Conservation (phyloP, 2,888 invertebrate species). For the Limulus polyphemus region DNA sequence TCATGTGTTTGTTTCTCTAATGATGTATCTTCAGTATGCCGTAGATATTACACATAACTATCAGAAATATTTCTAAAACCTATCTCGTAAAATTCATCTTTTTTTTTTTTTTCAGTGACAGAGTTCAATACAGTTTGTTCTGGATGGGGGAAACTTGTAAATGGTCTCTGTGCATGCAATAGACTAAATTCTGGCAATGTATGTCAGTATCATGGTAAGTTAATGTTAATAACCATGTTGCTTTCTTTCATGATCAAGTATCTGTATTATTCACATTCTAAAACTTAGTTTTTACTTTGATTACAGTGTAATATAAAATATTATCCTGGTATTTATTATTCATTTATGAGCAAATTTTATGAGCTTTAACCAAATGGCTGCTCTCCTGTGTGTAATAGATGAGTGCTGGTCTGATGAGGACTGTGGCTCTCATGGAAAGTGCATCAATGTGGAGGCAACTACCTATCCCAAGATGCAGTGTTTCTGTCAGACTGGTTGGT, state of each 20-base stretch:
- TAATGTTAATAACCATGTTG: neutral
- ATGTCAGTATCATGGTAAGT: slow-evolving; percentile 56
- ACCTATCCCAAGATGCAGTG: slow-evolving; percentile 70
- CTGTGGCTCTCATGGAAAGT: slow-evolving; percentile 69
- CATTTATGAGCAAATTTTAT: neutral
- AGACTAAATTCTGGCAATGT: slow-evolving; percentile 59
- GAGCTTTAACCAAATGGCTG: neutral
- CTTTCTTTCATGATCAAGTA: too few species aligned
- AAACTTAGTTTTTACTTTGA: neutral
- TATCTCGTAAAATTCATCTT: too few species aligned
- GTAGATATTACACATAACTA: too few species aligned
- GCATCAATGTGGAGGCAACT: slow-evolving; percentile 65
- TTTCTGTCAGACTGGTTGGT: slow-evolving; percentile 80
- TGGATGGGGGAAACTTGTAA: slow-evolving; percentile 50
- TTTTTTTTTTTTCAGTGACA: slow-evolving; percentile 43
- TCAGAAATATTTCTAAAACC: too few species aligned
- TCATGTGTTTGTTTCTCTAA: too few species aligned
- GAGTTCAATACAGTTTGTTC: slow-evolving; percentile 71
- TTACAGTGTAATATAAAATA: too few species aligned
- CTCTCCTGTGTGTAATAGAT: slow-evolving; percentile 39
- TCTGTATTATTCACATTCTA: neutral
- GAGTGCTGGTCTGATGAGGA: slow-evolving; percentile 74
- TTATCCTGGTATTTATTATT: neutral
- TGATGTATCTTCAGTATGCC: too few species aligned
- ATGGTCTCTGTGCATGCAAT: slow-evolving; percentile 33